A percentile compares a stretch with the other conserved stretches of the same genome.
Evolutionary conservation across 2,888 invertebrate species (phyloP).

Genomic region (Eledona agricola): DNA sequence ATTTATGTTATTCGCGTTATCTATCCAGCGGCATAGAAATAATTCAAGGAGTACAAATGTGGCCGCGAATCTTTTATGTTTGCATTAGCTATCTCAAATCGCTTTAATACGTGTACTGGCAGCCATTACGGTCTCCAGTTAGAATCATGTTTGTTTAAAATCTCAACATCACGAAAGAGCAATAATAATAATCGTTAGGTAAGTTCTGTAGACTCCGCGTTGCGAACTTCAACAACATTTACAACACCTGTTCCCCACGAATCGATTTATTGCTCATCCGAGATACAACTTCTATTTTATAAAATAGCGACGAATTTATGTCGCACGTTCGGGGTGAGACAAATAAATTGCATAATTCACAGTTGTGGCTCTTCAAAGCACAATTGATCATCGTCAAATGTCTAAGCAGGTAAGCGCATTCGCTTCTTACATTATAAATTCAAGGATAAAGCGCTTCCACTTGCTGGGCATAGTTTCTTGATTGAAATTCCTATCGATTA

Average conservation of each 20-base stretch:
- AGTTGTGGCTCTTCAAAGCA: too few relatives aligned
- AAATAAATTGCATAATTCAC: too few relatives aligned
- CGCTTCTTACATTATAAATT: constrained; percentile 9
- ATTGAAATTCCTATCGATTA: constrained; percentile 35
- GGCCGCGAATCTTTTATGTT: constrained; percentile 10
- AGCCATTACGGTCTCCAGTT: constrained; percentile 12
- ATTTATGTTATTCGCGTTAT: constrained; percentile 12
- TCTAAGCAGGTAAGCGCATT: constrained; percentile 7
- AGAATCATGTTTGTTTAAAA: constrained; percentile 33
- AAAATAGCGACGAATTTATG: constrained; percentile 32
- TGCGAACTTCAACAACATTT: constrained; percentile 36
- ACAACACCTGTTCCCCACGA: constrained; percentile 33
- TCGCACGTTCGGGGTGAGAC: too few relatives aligned
- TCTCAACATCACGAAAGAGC: constrained; percentile 32
- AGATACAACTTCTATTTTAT: constrained; percentile 28
- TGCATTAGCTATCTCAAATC: constrained; percentile 23
- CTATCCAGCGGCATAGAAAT: constrained; percentile 4
- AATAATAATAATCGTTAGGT: constrained; percentile 38
- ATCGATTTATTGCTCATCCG: constrained; percentile 36
- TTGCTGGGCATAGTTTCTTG: constrained; percentile 27
- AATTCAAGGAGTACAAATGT: constrained; percentile 8
- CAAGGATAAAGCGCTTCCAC: constrained; percentile 12
- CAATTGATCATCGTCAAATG: background rate
- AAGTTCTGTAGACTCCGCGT: constrained; percentile 29
- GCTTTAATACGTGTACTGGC: constrained; percentile 19